phyloP scores from a whole-genome alignment of 2,113 vertebrate species.

The Nematolebias whitei region DNA sequence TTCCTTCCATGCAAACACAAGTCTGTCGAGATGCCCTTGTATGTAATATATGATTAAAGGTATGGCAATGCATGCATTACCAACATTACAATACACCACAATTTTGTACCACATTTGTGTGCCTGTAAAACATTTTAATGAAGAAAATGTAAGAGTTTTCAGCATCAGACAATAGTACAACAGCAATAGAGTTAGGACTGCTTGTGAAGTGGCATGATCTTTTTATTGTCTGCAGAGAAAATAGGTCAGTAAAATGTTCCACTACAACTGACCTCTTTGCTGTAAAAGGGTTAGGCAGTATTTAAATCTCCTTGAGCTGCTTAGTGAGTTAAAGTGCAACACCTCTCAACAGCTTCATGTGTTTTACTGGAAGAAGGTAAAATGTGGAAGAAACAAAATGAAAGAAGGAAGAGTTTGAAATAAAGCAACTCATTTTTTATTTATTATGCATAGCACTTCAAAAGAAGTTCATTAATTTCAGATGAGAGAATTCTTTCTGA shows the following conservation, averaged over 20 bases:
- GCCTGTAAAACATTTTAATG: too few species aligned
- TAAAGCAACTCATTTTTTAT: background rate
- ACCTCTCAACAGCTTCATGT: conserved; percentile 31
- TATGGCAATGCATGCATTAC: too few species aligned
- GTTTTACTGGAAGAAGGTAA: conserved; percentile 1
- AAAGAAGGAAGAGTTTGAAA: background rate
- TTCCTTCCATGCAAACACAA: too few species aligned
- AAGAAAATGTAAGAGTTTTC: too few species aligned
- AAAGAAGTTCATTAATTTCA: conserved; percentile 43
- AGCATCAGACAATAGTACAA: too few species aligned
- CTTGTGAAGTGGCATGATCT: background rate
- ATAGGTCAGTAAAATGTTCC: conserved; percentile 11
- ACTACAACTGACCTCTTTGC: background rate
- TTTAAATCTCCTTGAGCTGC: conserved; percentile 41
- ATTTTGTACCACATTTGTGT: too few species aligned
- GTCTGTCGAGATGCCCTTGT: too few species aligned
- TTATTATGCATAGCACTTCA: conserved; percentile 4
- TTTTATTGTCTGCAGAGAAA: background rate
- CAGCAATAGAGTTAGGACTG: background rate
- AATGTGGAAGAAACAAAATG: background rate
- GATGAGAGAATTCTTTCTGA: conserved; percentile 41
- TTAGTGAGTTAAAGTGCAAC: conserved; percentile 36
- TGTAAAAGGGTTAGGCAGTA: conserved; percentile 17
- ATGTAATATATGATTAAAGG: too few species aligned
- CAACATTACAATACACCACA: too few species aligned